A percentile compares a stretch with the other conserved stretches of the same genome.
phyloP scores from a whole-genome alignment of 2,113 vertebrate species.

The Platysternon megacephalum region DNA sequence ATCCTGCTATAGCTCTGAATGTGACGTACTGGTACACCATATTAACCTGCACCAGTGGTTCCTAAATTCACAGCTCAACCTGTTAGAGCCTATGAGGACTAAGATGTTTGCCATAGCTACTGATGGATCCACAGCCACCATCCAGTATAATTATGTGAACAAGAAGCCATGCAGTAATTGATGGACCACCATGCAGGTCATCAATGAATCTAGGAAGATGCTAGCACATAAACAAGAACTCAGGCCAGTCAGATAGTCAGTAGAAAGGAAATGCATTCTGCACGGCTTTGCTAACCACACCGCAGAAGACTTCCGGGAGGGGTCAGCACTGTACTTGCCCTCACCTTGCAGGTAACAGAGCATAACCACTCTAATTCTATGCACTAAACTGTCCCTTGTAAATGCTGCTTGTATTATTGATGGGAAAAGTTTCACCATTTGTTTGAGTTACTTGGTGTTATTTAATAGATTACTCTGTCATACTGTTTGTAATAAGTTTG shows the following conservation, averaged over 20 bases:
- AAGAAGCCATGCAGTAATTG: background rate
- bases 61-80: background rate
- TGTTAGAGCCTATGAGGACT: background rate
- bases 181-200: background rate
- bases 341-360: background rate
- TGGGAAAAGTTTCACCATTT: background rate
- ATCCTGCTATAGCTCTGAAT: background rate
- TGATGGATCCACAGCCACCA: background rate
- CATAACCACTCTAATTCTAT: background rate
- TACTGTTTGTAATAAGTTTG: background rate
- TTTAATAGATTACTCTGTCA: background rate
- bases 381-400: background rate
- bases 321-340: background rate
- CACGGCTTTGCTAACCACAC: accelerated
- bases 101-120: background rate
- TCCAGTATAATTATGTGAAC: background rate
- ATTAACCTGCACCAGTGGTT: background rate
- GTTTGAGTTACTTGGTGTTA: background rate
- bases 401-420: background rate
- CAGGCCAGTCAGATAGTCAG: background rate
- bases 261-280: background rate
- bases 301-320: background rate
- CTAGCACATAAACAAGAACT: background rate
- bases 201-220: background rate
- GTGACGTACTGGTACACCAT: background rate